Conservation (phyloP, 2,797 vertebrate species). For the Gymnoscopelus microlampas region DNA sequence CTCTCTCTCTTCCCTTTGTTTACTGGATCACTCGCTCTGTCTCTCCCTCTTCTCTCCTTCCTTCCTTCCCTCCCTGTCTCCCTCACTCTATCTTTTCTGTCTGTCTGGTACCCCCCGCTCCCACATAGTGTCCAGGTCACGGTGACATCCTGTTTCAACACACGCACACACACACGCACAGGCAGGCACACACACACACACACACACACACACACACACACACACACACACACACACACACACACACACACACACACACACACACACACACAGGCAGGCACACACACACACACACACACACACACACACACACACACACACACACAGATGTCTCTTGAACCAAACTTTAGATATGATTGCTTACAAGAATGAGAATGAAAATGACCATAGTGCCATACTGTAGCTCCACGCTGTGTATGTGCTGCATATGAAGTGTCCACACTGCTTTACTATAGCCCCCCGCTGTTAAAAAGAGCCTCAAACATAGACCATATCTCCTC, state of each 20-base stretch:
- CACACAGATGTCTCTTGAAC: too few species aligned
- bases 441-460: too few species aligned
- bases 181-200: conserved; percentile 12
- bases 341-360: too few species aligned
- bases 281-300: conserved; percentile 9
- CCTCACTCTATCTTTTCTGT: too few species aligned
- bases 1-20: conserved; percentile 11
- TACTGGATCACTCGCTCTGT: background rate
- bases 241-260: conserved; percentile 13
- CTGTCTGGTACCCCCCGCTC: conserved; percentile 14
- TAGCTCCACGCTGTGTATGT: too few species aligned
- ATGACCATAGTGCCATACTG: too few species aligned
- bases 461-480: too few species aligned
- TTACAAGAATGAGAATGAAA: too few species aligned
- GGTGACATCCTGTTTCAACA: conserved; percentile 60
- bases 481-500: background rate
- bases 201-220: conserved; percentile 8
- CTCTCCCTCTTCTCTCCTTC: background rate
- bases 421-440: too few species aligned
- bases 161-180: background rate
- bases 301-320: too few species aligned
- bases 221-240: conserved; percentile 2
- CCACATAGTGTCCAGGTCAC: conserved; percentile 64
- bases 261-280: conserved; percentile 12
- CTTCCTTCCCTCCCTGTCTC: background rate